A percentile compares a stretch with the other conserved stretches of the same genome.
Conservation (phyloP, 2,797 vertebrate species). For the Notolepis coatsorum region DNA sequence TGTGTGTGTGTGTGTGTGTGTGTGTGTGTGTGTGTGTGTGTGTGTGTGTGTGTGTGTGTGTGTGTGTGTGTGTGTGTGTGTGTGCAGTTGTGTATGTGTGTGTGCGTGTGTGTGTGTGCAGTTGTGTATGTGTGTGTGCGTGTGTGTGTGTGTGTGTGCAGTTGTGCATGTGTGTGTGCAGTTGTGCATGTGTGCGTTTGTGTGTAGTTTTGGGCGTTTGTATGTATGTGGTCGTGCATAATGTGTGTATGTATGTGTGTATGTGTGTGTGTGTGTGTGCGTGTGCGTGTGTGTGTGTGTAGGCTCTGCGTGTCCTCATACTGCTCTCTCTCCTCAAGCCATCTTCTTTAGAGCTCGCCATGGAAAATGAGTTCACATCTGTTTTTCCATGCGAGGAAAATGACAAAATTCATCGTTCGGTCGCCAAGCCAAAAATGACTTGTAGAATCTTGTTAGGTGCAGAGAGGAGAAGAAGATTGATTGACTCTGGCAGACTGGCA, state of each 20-base stretch:
- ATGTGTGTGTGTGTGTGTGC: neutral
- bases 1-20: neutral
- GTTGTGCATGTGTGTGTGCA: too few species aligned
- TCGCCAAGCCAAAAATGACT: conserved; percentile 37
- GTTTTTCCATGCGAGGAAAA: conserved; percentile 62
- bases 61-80: conserved; percentile 2
- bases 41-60: conserved; percentile 2
- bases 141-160: conserved; percentile 9
- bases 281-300: conserved; percentile 10
- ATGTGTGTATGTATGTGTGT: neutral
- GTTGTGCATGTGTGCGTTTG: neutral
- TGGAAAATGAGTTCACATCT: conserved; percentile 69
- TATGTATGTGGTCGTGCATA: too few species aligned
- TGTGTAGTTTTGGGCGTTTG: neutral
- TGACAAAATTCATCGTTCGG: conserved; percentile 47
- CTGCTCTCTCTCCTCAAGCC: conserved; percentile 41
- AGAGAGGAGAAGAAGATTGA: conserved; percentile 38
- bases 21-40: conserved; percentile 6
- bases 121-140: conserved; percentile 7
- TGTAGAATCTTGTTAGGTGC: conserved; percentile 57
- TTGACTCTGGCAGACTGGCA: conserved; percentile 5
- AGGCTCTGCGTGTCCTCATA: too few species aligned
- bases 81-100: too few species aligned
- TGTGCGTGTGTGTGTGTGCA: conserved; percentile 14
- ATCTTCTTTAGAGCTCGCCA: conserved; percentile 39